These are phyloP conservation scores for Chloropsis hardwickii DNA, from an alignment of 2,113 vertebrate genomes.

Conservation along the genomic window DNA sequence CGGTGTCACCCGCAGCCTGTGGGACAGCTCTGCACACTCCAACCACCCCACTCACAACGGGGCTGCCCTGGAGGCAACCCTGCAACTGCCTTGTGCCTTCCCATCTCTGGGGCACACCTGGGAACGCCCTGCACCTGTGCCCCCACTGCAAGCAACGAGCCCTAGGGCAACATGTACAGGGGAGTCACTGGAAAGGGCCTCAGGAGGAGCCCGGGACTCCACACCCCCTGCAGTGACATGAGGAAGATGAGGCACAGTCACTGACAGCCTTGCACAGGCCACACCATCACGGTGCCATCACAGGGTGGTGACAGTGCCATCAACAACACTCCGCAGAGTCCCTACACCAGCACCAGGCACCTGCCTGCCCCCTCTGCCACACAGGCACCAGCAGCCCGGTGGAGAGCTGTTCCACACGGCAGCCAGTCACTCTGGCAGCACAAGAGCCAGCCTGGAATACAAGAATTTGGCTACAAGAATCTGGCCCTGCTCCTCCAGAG, in stretches of 20 bases:
- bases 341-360: not conserved
- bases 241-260: not conserved
- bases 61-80: not conserved
- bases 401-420: not conserved
- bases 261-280: fast-evolving
- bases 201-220: fast-evolving
- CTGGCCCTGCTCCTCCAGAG: not conserved
- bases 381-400: fast-evolving
- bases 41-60: fast-evolving
- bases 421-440: not conserved
- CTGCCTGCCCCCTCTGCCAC: not conserved
- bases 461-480: not conserved
- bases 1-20: fast-evolving
- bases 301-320: not conserved
- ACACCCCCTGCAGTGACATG: fast-evolving
- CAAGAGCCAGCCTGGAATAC: not conserved
- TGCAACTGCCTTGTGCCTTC: not conserved
- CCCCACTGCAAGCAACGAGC: too few species aligned
- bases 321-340: fast-evolving
- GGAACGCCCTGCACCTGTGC: fast-evolving
- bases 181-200: not conserved
- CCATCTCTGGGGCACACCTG: fast-evolving
- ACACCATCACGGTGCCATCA: not conserved
- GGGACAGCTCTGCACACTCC: not conserved
- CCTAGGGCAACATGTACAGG: fast-evolving